Conservation (phyloP, 2,797 vertebrate species). For the Selene dorsalis region DNA sequence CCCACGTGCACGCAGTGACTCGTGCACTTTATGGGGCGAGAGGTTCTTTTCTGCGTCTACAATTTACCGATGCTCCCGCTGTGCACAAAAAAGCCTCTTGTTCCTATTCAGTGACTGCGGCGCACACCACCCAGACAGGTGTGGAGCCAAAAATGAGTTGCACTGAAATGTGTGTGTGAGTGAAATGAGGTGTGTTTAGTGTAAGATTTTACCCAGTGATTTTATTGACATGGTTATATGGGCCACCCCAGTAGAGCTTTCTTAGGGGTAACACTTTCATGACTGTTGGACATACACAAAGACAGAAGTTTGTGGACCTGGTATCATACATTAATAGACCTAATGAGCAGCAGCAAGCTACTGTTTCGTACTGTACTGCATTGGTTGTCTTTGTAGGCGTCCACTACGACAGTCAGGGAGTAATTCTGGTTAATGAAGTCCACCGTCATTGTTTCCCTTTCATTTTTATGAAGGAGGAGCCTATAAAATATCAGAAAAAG, state of each 20-base stretch:
- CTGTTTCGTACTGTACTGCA: background rate
- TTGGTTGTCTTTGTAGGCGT: too few species aligned
- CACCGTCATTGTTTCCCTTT: too few species aligned
- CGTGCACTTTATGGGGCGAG: background rate
- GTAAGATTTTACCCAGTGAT: background rate
- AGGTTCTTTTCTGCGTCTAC: background rate
- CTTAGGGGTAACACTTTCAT: too few species aligned
- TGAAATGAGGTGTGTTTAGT: background rate
- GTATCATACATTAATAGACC: background rate
- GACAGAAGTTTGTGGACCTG: background rate
- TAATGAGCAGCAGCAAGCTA: too few species aligned
- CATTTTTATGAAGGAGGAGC: too few species aligned
- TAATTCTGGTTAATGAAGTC: too few species aligned
- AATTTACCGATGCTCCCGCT: background rate
- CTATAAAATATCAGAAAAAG: too few species aligned
- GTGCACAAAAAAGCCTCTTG: background rate
- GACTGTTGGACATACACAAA: background rate
- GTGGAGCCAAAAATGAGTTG: background rate
- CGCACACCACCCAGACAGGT: background rate
- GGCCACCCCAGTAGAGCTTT: too few species aligned
- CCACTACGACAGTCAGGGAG: too few species aligned
- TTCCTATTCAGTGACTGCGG: background rate
- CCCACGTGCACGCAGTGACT: background rate
- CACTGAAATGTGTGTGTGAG: background rate
- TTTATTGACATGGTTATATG: background rate